Conservation (phyloP, 2,888 invertebrate genomes). For the Oligia strigilis region DNA sequence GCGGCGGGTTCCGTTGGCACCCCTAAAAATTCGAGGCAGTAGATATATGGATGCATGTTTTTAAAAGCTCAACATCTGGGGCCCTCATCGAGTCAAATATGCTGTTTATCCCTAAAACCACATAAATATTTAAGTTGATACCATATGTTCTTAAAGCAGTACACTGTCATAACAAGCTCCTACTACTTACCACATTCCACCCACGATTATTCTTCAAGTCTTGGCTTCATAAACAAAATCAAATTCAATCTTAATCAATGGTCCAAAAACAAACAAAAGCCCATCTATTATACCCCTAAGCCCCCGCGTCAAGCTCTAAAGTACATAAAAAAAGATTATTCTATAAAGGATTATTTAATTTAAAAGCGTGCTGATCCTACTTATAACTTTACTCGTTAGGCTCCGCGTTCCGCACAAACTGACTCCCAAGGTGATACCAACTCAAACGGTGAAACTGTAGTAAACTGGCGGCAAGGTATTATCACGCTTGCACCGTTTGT, state of each 20-base stretch:
- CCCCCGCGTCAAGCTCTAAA: constrained; percentile 37
- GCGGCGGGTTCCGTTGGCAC: background rate
- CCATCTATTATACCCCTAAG: constrained; percentile 32
- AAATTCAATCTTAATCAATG: constrained; percentile 54
- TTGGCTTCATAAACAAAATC: constrained; percentile 20
- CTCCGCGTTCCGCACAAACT: constrained; percentile 59
- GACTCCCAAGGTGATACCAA: constrained; percentile 66
- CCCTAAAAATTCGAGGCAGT: no score
- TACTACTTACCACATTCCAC: background rate
- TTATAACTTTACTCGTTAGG: constrained; percentile 72
- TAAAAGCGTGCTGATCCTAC: constrained; percentile 64
- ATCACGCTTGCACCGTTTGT: constrained; percentile 33
- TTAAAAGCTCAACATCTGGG: background rate
- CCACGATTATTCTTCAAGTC: background rate
- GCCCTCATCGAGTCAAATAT: background rate
- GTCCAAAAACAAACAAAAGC: constrained; percentile 35
- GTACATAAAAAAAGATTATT: constrained; percentile 60
- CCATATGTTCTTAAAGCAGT: background rate
- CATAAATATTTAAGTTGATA: background rate
- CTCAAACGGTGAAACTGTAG: constrained; percentile 55
- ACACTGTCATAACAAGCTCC: background rate
- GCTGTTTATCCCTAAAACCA: background rate
- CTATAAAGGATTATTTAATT: constrained; percentile 65
- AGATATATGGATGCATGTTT: background rate
- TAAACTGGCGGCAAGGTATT: constrained; percentile 50